Evolutionary conservation across 2,797 vertebrate species (phyloP).

Genomic region (Anas bernieri): DNA sequence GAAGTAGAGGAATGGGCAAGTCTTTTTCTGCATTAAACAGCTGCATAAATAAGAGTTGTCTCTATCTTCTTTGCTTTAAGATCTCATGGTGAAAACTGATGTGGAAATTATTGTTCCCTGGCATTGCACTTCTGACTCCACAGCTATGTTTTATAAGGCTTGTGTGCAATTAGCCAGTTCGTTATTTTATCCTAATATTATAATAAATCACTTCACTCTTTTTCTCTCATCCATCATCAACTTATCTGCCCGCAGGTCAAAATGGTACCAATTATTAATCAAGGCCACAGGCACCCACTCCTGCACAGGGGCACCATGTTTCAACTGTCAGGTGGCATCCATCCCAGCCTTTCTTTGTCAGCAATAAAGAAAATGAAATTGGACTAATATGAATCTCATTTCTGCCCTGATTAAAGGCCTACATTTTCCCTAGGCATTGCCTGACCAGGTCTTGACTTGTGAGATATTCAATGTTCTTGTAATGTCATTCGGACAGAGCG

Average conservation of each 20-base stretch:
- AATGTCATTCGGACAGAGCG: constrained; percentile 90
- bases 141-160: constrained; percentile 63
- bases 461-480: constrained; percentile 87
- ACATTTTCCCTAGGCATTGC: constrained; percentile 91
- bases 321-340: constrained; percentile 93
- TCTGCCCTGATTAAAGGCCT: constrained; percentile 94
- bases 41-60: not conserved
- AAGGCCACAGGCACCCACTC: constrained; percentile 83
- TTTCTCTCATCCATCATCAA: constrained; percentile 87
- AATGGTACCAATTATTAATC: constrained; percentile 91
- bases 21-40: not conserved
- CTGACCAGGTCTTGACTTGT: constrained; percentile 85
- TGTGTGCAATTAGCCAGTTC: constrained; percentile 73
- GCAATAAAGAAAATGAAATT: constrained; percentile 93
- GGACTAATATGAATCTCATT: constrained; percentile 93
- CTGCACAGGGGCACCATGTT: constrained; percentile 84
- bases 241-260: constrained; percentile 91
- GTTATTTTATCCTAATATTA: constrained; percentile 83
- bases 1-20: not conserved
- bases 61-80: not conserved
- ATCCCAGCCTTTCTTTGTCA: constrained; percentile 84
- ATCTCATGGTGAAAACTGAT: constrained; percentile 54
- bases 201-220: constrained; percentile 84
- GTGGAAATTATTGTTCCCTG: constrained; percentile 64
- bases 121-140: constrained; percentile 50